Evolutionary conservation across 2,797 vertebrate genomes (phyloP), one percentile per base, ranked within the genome.

Genomic region (Scomberomorus guttatus): DNA sequence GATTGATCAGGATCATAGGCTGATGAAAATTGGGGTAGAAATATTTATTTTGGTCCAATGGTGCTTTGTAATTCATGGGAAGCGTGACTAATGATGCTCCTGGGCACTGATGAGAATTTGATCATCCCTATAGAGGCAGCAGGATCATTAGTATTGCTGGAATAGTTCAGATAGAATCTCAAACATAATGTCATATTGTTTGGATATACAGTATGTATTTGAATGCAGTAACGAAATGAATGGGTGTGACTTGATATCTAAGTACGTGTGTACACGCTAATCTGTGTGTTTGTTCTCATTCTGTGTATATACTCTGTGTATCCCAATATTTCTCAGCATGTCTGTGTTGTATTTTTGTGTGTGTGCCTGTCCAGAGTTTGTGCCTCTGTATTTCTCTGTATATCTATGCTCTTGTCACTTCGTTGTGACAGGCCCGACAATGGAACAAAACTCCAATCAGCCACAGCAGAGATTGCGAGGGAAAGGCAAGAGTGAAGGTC

Each of bases 381-480:
- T 24, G 25, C 7, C 6, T 54, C 18, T 54, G 3, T 27, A 22
- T 59, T 25, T 51, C 50, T 55, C 12, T 44, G 0, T 39, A 51
- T 37, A 29, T 77, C 24, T 48, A 37, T 71, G 70, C 71, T 72
- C 50, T 77, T 66, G 72, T 85, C 77, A 67, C 54, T 80, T 48
- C 25, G 15, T 37, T 64, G 72, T 82, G 72, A 88, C 75, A 82
- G 79, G 48, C 57, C 42, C 17, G 29, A 64, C 67, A 51, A 69
- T 67, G 51, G 62, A 82, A 69, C 72, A 68, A 77, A 82, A 75
- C 81, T 75, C 65, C 77, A 84, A 71, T 82, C 55, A 58, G 85
- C 76, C 84, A 62, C 63, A 54, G 34, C 25, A 75, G 65, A 83
- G 72, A 74, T 55, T 69, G 60, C 24, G 51, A 52, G 24, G 59